Percentiles rank a stretch among this genome's conserved stretches.
phyloP scores from a whole-genome alignment of 2,113 vertebrate species.

The Pao palembangensis region DNA sequence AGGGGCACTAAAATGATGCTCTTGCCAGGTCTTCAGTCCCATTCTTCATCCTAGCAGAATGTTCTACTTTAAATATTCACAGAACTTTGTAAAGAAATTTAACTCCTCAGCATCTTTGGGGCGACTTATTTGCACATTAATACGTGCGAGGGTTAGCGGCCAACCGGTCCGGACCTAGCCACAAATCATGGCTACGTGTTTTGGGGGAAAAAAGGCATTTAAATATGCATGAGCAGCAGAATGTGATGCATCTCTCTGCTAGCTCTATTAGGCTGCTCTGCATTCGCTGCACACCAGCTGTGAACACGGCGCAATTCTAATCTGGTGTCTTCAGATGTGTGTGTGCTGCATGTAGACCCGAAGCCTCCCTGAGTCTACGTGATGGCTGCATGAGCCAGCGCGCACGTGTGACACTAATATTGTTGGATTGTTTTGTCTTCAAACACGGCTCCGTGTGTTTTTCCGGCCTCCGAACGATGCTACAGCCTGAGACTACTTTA shows the following conservation, averaged over 20 bases:
- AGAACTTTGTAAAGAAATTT: background rate
- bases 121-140: conserved; percentile 48
- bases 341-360: conserved; percentile 34
- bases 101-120: conserved; percentile 22
- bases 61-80: no score
- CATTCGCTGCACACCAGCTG: conserved; percentile 57
- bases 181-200: conserved; percentile 47
- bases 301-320: conserved; percentile 62
- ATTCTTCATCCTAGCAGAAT: no score
- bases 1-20: no score
- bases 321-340: conserved; percentile 48
- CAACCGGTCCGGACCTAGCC: conserved; percentile 32
- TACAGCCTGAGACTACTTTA: no score
- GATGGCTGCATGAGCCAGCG: conserved; percentile 17
- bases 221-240: conserved; percentile 60
- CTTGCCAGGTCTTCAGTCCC: no score
- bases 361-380: no score
- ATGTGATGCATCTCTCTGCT: conserved; percentile 59
- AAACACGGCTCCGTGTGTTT: no score
- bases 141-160: conserved; percentile 49
- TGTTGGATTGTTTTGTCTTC: conserved; percentile 9
- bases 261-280: conserved; percentile 54
- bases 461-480: no score
- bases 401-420: conserved; percentile 23
- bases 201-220: conserved; percentile 29